Conservation (phyloP, 2,797 vertebrate genomes). For the Serranus cabrilla region DNA sequence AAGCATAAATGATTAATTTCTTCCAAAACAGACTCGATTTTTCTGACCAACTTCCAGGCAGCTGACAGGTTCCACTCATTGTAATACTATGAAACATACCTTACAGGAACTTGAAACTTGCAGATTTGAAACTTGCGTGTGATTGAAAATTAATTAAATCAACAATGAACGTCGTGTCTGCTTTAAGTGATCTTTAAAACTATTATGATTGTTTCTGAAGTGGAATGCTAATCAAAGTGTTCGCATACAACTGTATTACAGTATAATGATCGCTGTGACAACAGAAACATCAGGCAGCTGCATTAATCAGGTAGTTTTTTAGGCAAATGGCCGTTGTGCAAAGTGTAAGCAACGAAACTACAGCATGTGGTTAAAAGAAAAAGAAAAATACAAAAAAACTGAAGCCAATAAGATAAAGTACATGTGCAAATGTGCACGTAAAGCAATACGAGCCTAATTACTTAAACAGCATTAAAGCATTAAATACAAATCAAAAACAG, state of each 20-base stretch:
- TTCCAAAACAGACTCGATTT: conserved; percentile 1
- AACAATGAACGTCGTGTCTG: not conserved
- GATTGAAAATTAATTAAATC: conserved; percentile 17
- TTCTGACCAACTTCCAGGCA: conserved; percentile 5
- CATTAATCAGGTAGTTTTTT: not conserved
- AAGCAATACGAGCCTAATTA: too few species aligned
- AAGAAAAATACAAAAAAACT: not conserved
- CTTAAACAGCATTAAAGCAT: too few species aligned
- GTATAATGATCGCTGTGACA: not conserved
- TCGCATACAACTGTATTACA: not conserved
- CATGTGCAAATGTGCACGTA: too few species aligned
- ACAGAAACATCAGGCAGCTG: not conserved
- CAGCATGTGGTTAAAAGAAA: not conserved
- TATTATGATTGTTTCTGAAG: not conserved
- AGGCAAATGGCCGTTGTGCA: not conserved
- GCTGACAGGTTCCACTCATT: conserved; percentile 27
- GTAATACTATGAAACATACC: conserved; percentile 23
- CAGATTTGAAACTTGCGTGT: conserved; percentile 34
- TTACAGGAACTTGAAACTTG: conserved; percentile 32
- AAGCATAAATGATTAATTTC: not conserved
- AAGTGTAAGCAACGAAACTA: not conserved
- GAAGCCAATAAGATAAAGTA: not conserved
- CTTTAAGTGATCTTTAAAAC: not conserved
- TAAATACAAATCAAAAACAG: too few species aligned
- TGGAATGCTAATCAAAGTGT: not conserved